Evolutionary conservation across 1,140 invertebrate genomes (phyloP).

Genomic region (Laupala kohalensis): DNA sequence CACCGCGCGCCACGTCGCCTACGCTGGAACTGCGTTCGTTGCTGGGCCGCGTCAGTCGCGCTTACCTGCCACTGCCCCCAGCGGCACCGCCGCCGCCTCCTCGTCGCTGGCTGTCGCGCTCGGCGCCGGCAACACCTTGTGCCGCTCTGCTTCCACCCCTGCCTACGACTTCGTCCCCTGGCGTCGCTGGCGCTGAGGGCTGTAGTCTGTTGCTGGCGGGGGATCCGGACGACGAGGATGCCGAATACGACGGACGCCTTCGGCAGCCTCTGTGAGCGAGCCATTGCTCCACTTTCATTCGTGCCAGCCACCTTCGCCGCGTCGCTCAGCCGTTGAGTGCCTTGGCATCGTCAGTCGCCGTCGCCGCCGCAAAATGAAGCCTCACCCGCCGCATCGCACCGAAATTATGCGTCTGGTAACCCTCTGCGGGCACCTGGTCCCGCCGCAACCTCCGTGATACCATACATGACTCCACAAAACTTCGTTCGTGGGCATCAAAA

Average conservation of each 20-base stretch:
- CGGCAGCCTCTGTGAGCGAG: background rate
- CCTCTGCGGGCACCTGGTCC: no score
- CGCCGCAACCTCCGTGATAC: no score
- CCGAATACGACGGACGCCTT: background rate
- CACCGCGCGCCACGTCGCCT: conserved; percentile 61
- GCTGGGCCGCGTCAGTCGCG: conserved; percentile 21
- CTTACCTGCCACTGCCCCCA: conserved; percentile 6
- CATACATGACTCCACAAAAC: no score
- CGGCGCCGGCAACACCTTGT: conserved; percentile 24
- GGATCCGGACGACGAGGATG: background rate
- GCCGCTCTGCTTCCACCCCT: conserved; percentile 18
- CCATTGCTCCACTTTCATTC: no score
- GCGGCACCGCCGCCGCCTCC: conserved; percentile 26
- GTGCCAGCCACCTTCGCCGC: background rate
- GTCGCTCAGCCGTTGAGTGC: background rate
- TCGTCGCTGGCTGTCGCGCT: conserved; percentile 27
- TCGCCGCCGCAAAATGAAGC: no score
- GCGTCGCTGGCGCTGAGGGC: conserved; percentile 1
- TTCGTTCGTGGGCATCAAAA: no score
- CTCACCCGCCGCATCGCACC: no score
- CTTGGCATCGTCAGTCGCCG: no score
- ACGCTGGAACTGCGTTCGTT: conserved; percentile 53
- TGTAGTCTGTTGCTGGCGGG: conserved; percentile 6
- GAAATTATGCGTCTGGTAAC: no score
- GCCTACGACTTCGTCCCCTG: background rate